Evolutionary conservation across 2,888 invertebrate species (phyloP).

Genomic region (Hydropsyche betteni): DNA sequence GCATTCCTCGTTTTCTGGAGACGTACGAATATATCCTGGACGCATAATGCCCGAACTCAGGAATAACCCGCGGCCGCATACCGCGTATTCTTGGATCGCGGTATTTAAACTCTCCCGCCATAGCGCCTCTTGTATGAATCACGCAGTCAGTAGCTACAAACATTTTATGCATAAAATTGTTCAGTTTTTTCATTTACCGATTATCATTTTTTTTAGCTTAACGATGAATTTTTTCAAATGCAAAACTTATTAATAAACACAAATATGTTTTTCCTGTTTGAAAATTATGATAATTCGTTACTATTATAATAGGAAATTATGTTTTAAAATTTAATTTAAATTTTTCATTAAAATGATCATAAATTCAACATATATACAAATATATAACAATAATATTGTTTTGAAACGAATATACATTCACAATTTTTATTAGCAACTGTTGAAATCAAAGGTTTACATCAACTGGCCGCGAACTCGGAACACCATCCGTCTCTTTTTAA

Average conservation of each 20-base stretch:
- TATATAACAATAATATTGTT: no score
- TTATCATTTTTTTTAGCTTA: not conserved
- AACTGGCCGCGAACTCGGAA: constrained; percentile 5
- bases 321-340: no score
- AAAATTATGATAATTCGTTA: no score
- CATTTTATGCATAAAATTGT: not conserved
- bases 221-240: no score
- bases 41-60: constrained; percentile 33
- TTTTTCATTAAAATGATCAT: no score
- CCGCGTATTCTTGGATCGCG: constrained; percentile 44
- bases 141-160: not conserved
- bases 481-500: constrained; percentile 33
- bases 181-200: not conserved
- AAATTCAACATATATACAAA: no score
- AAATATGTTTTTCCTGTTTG: no score
- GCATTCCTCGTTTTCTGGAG: constrained; percentile 42
- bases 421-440: not conserved
- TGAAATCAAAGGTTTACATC: not conserved
- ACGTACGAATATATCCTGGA: constrained; percentile 39
- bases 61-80: constrained; percentile 42
- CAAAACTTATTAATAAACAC: no score
- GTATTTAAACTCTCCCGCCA: constrained; percentile 45
- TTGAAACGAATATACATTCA: no score
- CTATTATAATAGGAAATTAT: no score
- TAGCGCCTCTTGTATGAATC: constrained; percentile 17